Evolutionary conservation across 2,888 invertebrate species (phyloP).

Genomic region (Eledona agricola): DNA sequence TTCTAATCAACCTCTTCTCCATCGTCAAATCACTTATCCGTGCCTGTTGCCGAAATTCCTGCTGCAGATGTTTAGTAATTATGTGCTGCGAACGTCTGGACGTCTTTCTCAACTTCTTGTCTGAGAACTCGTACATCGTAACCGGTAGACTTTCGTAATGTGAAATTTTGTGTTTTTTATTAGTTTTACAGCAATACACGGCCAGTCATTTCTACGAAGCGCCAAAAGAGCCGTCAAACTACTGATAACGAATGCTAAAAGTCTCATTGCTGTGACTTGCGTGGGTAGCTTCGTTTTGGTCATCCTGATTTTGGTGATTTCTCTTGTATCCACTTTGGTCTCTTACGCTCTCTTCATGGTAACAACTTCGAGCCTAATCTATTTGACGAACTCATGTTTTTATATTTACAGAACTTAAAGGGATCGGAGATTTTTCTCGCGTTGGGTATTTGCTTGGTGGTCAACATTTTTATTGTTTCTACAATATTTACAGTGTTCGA

Average conservation of each 20-base stretch:
- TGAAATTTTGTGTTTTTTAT: constrained; percentile 14
- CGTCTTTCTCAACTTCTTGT: constrained; percentile 46
- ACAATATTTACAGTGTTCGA: neutral
- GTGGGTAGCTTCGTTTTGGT: constrained; percentile 49
- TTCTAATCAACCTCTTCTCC: constrained; percentile 46
- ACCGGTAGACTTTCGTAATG: constrained; percentile 44
- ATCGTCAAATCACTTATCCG: constrained; percentile 38
- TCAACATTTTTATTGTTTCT: neutral
- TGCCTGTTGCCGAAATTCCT: constrained; percentile 3
- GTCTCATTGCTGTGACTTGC: constrained; percentile 46
- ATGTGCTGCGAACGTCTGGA: constrained; percentile 33
- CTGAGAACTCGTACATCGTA: constrained; percentile 51
- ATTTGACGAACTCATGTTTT: neutral
- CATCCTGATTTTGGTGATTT: constrained; percentile 17
- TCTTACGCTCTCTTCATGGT: constrained; percentile 13
- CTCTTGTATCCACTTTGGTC: constrained; percentile 13
- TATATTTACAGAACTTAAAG: neutral
- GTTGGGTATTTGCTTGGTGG: neutral
- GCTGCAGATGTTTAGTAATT: constrained; percentile 32
- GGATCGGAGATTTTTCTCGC: neutral
- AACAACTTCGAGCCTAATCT: neutral
- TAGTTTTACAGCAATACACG: constrained; percentile 50
- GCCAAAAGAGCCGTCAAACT: constrained; percentile 50
- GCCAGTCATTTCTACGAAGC: constrained; percentile 50
- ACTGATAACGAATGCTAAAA: constrained; percentile 45